These are phyloP conservation scores for Ariopsis seemanni DNA, from an alignment of 2,113 vertebrate species.

Conservation along the genomic window DNA sequence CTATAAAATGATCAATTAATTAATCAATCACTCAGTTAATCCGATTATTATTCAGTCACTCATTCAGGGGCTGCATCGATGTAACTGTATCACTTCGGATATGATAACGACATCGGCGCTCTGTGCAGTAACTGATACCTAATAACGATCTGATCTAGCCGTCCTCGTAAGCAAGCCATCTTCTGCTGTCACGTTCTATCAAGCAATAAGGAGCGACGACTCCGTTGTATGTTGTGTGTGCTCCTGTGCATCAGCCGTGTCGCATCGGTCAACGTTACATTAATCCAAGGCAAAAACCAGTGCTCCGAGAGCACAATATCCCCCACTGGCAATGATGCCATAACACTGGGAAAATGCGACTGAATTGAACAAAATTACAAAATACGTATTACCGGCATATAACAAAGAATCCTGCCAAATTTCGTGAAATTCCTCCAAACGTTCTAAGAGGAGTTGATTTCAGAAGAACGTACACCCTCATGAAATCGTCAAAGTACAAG, in stretches of 20 bases:
- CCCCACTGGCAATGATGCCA: too few relatives aligned
- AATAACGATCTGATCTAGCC: not conserved
- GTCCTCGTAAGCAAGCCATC: not conserved
- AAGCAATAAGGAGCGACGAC: not conserved
- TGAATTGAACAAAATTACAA: too few relatives aligned
- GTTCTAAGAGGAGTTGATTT: too few relatives aligned
- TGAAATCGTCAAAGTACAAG: too few relatives aligned
- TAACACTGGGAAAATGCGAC: too few relatives aligned
- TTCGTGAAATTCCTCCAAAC: too few relatives aligned
- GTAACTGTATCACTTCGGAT: too few relatives aligned
- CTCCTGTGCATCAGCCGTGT: not conserved
- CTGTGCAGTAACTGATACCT: not conserved
- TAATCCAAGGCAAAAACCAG: too few relatives aligned
- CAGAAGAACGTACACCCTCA: too few relatives aligned
- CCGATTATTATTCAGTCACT: constrained; percentile 12
- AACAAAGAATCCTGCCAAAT: too few relatives aligned
- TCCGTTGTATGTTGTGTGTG: not conserved
- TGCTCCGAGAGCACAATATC: too few relatives aligned
- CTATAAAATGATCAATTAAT: constrained; percentile 18
- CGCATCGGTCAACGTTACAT: not conserved
- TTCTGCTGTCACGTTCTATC: not conserved
- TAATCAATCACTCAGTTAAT: constrained; percentile 20
- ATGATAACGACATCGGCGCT: not conserved
- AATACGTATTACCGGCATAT: too few relatives aligned
- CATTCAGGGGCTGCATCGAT: not conserved